Conservation (phyloP, 2,797 vertebrate genomes). For the Lycodopsis pacificus region DNA sequence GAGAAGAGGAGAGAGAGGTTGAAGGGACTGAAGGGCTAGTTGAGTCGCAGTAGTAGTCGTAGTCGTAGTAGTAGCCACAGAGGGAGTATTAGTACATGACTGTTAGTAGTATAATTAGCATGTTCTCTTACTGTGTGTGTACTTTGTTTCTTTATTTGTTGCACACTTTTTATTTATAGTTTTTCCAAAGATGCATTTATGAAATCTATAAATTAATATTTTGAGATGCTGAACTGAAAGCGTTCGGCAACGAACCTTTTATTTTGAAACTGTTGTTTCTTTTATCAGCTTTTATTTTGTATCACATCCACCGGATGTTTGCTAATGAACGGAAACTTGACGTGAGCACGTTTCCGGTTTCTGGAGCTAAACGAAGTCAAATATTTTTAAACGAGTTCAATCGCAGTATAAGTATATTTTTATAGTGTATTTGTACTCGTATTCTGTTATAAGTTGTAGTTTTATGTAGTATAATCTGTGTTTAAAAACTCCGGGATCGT, state of each 20-base stretch:
- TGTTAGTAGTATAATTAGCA: too few species aligned
- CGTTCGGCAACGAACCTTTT: background rate
- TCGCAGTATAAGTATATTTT: background rate
- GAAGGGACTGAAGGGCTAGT: too few species aligned
- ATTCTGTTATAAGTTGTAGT: too few species aligned
- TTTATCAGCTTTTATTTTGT: constrained; percentile 27
- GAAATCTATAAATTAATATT: background rate
- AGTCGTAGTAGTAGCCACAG: too few species aligned
- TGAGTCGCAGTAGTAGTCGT: too few species aligned
- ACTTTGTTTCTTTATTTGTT: too few species aligned
- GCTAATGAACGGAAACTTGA: background rate
- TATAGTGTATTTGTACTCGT: background rate
- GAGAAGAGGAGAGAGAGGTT: too few species aligned
- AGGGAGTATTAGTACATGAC: too few species aligned
- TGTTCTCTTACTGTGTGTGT: too few species aligned
- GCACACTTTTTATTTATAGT: background rate
- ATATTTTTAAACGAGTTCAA: fast-evolving
- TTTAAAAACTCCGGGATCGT: background rate
- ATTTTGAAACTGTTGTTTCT: constrained; percentile 1
- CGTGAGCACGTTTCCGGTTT: background rate
- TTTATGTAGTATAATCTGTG: background rate
- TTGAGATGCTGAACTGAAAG: background rate
- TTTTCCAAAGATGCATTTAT: background rate
- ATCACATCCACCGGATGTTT: background rate
- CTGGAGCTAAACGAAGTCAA: too few species aligned